phyloP scores from a whole-genome alignment of 2,888 invertebrate species.

The Pseudococcus jackbeardsleyi region DNA sequence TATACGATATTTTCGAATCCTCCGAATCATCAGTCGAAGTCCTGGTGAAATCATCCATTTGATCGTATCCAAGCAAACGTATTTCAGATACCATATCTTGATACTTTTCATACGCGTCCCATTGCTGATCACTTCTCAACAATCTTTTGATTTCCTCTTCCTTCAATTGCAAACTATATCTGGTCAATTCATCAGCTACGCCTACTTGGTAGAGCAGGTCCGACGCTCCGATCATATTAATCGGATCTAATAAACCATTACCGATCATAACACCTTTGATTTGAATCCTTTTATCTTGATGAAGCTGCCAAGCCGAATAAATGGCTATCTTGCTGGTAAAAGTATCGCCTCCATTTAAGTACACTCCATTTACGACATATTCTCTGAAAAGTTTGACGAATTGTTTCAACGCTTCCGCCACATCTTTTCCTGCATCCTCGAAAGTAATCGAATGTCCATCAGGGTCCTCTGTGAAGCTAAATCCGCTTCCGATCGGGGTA shows the following conservation, averaged over 20 bases:
- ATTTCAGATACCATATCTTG: not conserved
- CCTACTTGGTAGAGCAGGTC: constrained; percentile 86
- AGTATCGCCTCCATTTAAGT: constrained; percentile 86
- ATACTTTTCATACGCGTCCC: not conserved
- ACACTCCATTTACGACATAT: constrained; percentile 82
- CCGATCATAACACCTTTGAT: constrained; percentile 82
- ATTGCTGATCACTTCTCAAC: not conserved
- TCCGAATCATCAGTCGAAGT: not conserved
- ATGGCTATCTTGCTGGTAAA: constrained; percentile 88
- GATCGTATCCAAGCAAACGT: not conserved
- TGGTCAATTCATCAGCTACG: not conserved
- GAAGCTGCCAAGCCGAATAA: constrained; percentile 81
- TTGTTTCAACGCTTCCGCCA: constrained; percentile 83
- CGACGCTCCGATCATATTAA: constrained; percentile 82
- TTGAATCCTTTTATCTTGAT: constrained; percentile 74
- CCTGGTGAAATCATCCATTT: not conserved
- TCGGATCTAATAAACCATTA: constrained; percentile 85
- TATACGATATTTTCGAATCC: not conserved
- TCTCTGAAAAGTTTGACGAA: constrained; percentile 85
- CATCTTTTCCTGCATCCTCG: constrained; percentile 82
- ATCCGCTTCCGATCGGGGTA: constrained; percentile 93
- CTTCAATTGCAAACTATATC: not conserved
- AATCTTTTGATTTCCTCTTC: constrained; percentile 14
- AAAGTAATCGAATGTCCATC: constrained; percentile 85
- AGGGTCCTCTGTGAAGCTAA: constrained; percentile 85